Base-by-base conservation (phyloP, 2,888 invertebrate species). In the Barypeithes pellucidus region DNA sequence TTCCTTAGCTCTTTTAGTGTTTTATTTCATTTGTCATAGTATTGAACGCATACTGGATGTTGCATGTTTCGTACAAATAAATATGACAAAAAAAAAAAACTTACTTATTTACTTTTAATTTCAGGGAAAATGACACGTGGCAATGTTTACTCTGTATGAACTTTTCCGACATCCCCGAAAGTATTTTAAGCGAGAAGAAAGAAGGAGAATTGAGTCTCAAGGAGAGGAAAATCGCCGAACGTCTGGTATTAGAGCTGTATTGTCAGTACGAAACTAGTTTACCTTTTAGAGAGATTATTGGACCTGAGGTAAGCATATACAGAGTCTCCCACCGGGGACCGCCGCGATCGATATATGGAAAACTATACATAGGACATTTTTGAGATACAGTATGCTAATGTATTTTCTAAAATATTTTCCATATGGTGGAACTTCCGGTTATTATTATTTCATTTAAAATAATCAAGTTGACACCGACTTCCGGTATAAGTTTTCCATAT, bases 201-300 rank as follows among this genome's bases (percentile, higher is more conserved):
- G 86, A 80, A 82, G 88, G 87, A 9, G 85, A 85, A 76, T 87
- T 93, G 79, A 87, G 89, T 63, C 81, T 89, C 66, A 88, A 90
- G 76, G 90, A 91, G 84, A 88, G 91, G 80, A 91, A 92, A 84
- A 88, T 94, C 77, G 91, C 94, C 78, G 95, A 97, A 87, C 89
- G 96, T 77, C 89, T 97, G 77, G 91, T 97, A 76, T 89, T 97
- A 80, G 96, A 97, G 87, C 89, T 97, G 80, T 96, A 95, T 87
- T 96, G 96, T 86, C 96, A 97, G 87, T 95, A 95, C 84, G 96
- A 96, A 85, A 91, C 91, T 80, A 95, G 95, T 87, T 90, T 95
- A 81, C 92, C 94, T 75, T 97, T 97, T 87, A 91, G 97, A 82
- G 95, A 96, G 87, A 90, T 94, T 67, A 94, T 95, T 78, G 92